phyloP scores from a whole-genome alignment of 1,140 invertebrate species.

The Spodoptera litura region DNA sequence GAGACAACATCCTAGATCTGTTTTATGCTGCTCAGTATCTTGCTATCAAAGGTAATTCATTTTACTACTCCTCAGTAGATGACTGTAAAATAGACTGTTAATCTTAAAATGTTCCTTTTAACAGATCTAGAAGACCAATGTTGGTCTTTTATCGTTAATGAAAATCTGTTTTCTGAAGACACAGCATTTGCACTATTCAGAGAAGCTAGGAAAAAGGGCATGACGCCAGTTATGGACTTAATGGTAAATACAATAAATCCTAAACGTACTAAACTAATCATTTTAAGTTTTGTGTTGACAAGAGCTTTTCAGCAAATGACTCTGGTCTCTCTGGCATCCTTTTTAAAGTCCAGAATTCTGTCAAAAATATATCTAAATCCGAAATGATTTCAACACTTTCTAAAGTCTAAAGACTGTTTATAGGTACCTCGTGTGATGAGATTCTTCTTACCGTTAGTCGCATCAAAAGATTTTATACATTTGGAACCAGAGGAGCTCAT shows the following conservation, averaged over 20 bases:
- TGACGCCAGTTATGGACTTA: constrained; percentile 88
- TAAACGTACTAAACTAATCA: not conserved
- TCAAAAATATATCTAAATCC: too few relatives aligned
- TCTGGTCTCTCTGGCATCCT: too few relatives aligned
- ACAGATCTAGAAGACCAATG: constrained; percentile 90
- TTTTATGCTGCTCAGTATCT: constrained; percentile 89
- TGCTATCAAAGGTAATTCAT: constrained; percentile 87
- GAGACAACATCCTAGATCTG: constrained; percentile 89
- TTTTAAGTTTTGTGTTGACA: too few relatives aligned
- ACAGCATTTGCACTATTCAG: constrained; percentile 90
- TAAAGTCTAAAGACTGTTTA: constrained; percentile 40
- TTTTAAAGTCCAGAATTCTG: too few relatives aligned
- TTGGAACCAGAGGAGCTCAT: constrained; percentile 88
- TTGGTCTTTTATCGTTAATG: constrained; percentile 90
- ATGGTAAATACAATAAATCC: constrained; percentile 85
- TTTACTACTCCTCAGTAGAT: not conserved
- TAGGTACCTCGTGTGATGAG: constrained; percentile 88
- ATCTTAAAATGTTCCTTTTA: not conserved
- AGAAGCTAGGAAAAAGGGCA: constrained; percentile 86
- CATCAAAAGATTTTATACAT: constrained; percentile 89
- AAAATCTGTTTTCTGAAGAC: constrained; percentile 89
- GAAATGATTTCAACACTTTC: too few relatives aligned
- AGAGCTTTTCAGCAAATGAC: too few relatives aligned
- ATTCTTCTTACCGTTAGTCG: constrained; percentile 90
- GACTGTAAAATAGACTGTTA: not conserved